Percentiles rank a stretch among this genome's conserved stretches.
phyloP scores from a whole-genome alignment of 23 tunicate genomes.

The Botrylloides violaceus region DNA sequence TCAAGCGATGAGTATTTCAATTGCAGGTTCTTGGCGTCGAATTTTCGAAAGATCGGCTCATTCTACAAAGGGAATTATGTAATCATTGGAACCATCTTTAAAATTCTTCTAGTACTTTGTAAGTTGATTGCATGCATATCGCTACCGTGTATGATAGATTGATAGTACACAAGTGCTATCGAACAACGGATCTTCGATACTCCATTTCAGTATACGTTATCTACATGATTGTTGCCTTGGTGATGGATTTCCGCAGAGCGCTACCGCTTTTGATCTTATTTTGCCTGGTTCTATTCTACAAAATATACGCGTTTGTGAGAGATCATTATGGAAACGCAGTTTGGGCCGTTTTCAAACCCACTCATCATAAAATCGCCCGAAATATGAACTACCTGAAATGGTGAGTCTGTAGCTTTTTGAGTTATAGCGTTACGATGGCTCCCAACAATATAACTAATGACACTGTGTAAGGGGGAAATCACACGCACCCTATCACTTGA shows the following conservation, averaged over 20 bases:
- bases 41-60: neutral
- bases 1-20: no score
- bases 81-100: neutral
- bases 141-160: no score
- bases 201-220: slow-evolving; percentile 23
- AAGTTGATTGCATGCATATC: neutral
- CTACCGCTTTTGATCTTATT: slow-evolving; percentile 38
- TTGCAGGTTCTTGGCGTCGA: no score
- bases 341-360: slow-evolving; percentile 22
- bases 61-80: neutral
- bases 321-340: slow-evolving; percentile 55
- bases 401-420: no score
- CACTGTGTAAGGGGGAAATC: no score
- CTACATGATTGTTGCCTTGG: slow-evolving; percentile 31
- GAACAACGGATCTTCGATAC: neutral
- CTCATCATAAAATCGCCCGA: slow-evolving; percentile 3
- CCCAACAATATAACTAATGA: no score
- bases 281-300: slow-evolving; percentile 50
- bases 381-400: slow-evolving; percentile 78
- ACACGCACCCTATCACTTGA: no score
- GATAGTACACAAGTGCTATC: no score
- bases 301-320: slow-evolving; percentile 63
- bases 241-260: slow-evolving; percentile 26
- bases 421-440: no score
- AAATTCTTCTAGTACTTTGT: neutral